Percentiles rank a stretch among this genome's conserved stretches.
phyloP scores from a whole-genome alignment of 2,888 invertebrate species.

The Dryobota labecula region DNA sequence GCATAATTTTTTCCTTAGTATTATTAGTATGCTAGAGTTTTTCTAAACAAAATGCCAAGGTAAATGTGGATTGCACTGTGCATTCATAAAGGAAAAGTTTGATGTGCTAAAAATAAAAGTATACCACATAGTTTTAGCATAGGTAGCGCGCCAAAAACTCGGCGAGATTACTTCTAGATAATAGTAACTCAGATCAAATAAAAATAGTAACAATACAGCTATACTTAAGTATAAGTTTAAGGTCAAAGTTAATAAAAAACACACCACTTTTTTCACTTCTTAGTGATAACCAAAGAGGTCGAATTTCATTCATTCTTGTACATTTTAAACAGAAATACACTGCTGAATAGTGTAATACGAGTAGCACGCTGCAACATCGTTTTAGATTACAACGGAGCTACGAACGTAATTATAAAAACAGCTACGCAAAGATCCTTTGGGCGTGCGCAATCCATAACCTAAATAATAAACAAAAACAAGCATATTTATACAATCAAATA shows the following conservation, averaged over 20 bases:
- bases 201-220: constrained; percentile 19
- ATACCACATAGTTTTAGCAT: constrained; percentile 3
- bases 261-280: constrained; percentile 40
- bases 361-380: constrained; percentile 15
- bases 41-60: constrained; percentile 33
- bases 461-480: constrained; percentile 22
- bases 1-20: background rate
- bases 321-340: constrained; percentile 9
- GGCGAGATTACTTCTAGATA: constrained; percentile 55
- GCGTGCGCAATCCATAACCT: constrained; percentile 60
- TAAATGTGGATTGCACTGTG: background rate
- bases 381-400: constrained; percentile 33
- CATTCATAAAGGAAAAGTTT: background rate
- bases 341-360: constrained; percentile 50
- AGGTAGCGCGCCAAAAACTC: constrained; percentile 18
- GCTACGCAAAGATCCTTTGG: constrained; percentile 37
- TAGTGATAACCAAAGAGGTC: constrained; percentile 30
- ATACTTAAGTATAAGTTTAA: constrained; percentile 25
- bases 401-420: constrained; percentile 38
- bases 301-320: constrained; percentile 40
- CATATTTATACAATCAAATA: background rate
- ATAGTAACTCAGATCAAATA: no score
- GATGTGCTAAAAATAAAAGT: constrained; percentile 25
- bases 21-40: background rate
- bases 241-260: constrained; percentile 52